A percentile compares a stretch with the other conserved stretches of the same genome.
These are phyloP conservation scores for Hydra vulgaris DNA, from an alignment of 30 jellyfish, hydroid and myxozoan species.

Conservation along the genomic window DNA sequence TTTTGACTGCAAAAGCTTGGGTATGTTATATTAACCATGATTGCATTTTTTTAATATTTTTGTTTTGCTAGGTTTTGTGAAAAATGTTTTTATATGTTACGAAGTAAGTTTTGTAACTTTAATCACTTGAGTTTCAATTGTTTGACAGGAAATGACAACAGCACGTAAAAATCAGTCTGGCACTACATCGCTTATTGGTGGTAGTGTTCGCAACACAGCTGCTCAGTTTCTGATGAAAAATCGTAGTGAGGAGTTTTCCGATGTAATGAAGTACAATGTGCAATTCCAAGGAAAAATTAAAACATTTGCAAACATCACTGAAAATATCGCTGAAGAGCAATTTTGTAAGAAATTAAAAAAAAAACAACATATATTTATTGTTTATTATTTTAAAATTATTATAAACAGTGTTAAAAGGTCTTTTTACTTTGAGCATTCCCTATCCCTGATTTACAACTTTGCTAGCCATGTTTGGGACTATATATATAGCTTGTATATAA, in stretches of 20 bases:
- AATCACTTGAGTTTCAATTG: background rate
- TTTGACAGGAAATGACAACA: slow-evolving; percentile 95
- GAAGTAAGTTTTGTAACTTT: background rate
- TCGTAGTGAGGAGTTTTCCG: slow-evolving; percentile 76
- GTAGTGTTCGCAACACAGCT: slow-evolving; percentile 80
- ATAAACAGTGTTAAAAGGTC: too few species aligned
- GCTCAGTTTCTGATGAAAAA: slow-evolving; percentile 79
- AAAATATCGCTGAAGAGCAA: slow-evolving; percentile 82
- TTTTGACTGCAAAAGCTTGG: slow-evolving; percentile 98
- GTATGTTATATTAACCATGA: too few species aligned
- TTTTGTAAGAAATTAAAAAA: slow-evolving; percentile 55
- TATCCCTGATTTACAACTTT: too few species aligned
- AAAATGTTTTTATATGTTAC: background rate
- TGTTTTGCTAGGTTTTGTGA: background rate
- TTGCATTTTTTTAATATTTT: background rate
- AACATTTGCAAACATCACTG: slow-evolving; percentile 50
- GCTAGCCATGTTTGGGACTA: too few species aligned
- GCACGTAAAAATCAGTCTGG: slow-evolving; percentile 72
- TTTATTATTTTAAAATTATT: too few species aligned
- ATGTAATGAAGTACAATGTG: slow-evolving; percentile 36
- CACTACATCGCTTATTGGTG: slow-evolving; percentile 57
- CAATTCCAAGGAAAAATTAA: slow-evolving; percentile 66
- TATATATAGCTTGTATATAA: too few species aligned
- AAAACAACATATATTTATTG: too few species aligned
- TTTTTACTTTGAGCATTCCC: background rate